Percentiles rank a stretch among this genome's conserved stretches.
Conservation (phyloP, 2,888 invertebrate genomes). For the Drosophila robusta region DNA sequence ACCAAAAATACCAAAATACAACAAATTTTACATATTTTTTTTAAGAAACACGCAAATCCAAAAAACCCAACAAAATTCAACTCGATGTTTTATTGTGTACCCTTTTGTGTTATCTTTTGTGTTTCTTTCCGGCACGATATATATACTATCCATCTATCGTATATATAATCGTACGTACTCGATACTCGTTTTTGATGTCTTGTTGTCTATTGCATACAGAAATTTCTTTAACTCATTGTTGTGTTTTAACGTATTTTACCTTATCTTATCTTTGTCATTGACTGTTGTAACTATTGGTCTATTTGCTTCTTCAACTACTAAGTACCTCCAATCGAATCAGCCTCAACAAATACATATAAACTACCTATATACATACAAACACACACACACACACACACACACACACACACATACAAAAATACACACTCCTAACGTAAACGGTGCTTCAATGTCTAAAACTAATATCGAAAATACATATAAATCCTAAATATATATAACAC, state of each 20-base stretch:
- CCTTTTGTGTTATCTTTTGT: conserved; percentile 57
- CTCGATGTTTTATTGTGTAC: conserved; percentile 59
- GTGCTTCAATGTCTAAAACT: conserved; percentile 48
- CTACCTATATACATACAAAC: conserved; percentile 24
- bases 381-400: conserved; percentile 34
- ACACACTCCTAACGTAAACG: conserved; percentile 35
- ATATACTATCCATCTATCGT: conserved; percentile 55
- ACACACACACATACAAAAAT: conserved; percentile 26
- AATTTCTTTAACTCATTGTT: conserved; percentile 60
- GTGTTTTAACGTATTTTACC: conserved; percentile 60
- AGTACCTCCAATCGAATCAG: conserved; percentile 37
- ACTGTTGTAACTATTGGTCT: conserved; percentile 75
- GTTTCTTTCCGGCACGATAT: conserved; percentile 56
- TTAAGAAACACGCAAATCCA: conserved; percentile 55
- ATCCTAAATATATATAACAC: not conserved
- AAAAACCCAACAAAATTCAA: conserved; percentile 50
- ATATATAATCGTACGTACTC: conserved; percentile 58
- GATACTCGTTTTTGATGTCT: conserved; percentile 71
- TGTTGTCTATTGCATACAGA: conserved; percentile 76
- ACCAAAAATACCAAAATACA: conserved; percentile 19
- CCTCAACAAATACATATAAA: conserved; percentile 33
- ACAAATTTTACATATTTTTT: conserved; percentile 57
- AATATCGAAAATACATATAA: conserved; percentile 6
- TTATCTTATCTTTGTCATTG: conserved; percentile 53
- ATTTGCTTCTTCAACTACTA: conserved; percentile 61